These are phyloP conservation scores for Anguilla anguilla DNA, from an alignment of 2,797 vertebrate species.

Conservation along the genomic window DNA sequence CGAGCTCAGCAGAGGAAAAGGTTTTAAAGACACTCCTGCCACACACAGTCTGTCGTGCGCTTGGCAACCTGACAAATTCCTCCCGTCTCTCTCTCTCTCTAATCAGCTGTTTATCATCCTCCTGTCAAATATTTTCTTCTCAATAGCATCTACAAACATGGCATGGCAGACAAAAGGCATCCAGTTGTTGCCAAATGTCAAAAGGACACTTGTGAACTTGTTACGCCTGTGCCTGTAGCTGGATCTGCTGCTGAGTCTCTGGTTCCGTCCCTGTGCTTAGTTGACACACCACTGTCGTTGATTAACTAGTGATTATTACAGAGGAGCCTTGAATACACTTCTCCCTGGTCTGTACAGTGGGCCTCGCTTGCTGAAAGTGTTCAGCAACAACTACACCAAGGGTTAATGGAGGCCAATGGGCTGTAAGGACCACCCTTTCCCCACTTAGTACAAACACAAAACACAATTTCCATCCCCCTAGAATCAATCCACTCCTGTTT, in stretches of 20 bases:
- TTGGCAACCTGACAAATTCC: neutral
- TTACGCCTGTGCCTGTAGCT: conserved; percentile 23
- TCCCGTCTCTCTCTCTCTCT: neutral
- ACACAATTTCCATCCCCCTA: conserved; percentile 51
- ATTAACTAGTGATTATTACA: conserved; percentile 39
- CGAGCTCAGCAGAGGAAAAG: neutral
- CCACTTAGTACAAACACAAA: conserved; percentile 54
- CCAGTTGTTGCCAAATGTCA: neutral
- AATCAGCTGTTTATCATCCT: neutral
- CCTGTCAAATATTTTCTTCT: neutral
- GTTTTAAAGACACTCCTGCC: neutral
- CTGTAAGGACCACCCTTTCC: conserved; percentile 47
- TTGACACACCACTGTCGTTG: conserved; percentile 22
- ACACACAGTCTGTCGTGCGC: neutral
- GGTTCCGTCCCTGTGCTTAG: neutral
- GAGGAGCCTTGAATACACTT: conserved; percentile 27
- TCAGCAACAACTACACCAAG: conserved; percentile 60
- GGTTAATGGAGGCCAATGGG: conserved; percentile 32
- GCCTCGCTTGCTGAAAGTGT: neutral
- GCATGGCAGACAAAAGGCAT: neutral
- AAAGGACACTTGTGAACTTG: conserved; percentile 21
- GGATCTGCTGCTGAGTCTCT: neutral
- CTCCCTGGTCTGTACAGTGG: conserved; percentile 31
- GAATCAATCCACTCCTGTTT: conserved; percentile 64
- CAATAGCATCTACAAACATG: neutral